Conservation (phyloP, 2,888 invertebrate species). For the Netelia virgata region DNA sequence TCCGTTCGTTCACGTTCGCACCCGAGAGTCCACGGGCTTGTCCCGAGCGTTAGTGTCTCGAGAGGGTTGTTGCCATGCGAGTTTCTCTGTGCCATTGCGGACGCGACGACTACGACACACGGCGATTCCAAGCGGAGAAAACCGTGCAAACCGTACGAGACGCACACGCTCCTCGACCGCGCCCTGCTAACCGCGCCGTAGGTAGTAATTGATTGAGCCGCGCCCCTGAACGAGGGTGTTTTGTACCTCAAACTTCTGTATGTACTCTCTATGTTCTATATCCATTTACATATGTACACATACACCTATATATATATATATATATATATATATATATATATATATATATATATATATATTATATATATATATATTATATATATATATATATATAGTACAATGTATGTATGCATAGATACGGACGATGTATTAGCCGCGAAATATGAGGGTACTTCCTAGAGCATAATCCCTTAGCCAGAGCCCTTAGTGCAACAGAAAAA, state of each 20-base stretch:
- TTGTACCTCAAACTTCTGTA: constrained; percentile 57
- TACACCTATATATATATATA: neutral
- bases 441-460: constrained; percentile 44
- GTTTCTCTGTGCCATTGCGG: constrained; percentile 37
- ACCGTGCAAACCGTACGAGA: constrained; percentile 63
- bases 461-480: constrained; percentile 35
- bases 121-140: constrained; percentile 66
- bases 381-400: neutral
- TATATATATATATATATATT: constrained; percentile 13
- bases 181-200: constrained; percentile 75
- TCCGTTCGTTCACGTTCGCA: constrained; percentile 34
- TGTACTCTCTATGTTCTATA: constrained; percentile 36
- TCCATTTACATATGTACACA: constrained; percentile 5
- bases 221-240: constrained; percentile 78
- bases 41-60: constrained; percentile 41
- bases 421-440: constrained; percentile 14
- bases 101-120: constrained; percentile 28
- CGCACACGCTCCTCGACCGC: constrained; percentile 74
- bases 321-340: neutral
- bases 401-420: constrained; percentile 1
- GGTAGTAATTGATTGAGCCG: constrained; percentile 82
- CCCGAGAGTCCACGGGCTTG: constrained; percentile 18
- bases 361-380: neutral
- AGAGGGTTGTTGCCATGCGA: constrained; percentile 76
- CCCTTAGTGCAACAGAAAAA: neutral